Base-by-base conservation (phyloP, 2,888 invertebrate genomes). In the Balanococcus diminutus region DNA sequence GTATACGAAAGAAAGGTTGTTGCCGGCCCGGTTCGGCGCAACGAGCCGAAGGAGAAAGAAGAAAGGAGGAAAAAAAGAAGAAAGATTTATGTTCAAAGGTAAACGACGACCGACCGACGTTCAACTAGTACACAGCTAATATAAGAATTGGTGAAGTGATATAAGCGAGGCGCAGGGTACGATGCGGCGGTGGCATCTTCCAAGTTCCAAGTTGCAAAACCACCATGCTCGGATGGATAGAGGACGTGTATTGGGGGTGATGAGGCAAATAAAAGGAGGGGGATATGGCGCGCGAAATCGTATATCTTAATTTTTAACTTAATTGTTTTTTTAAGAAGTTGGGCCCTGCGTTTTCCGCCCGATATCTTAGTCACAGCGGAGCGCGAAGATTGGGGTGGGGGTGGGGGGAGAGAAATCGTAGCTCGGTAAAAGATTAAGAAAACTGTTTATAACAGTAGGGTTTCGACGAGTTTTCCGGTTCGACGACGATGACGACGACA, bases 271-370 rank as follows among this genome's bases (percentile, higher is more conserved):
- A 67, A 28, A 67, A 51, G 51, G 51, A 4, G 51, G 51, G 51
- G 61, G 25, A 25, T 67, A 67, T 75, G 75, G 75, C n/a, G 75
- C 75, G 75, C 75, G 75, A 75, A 75, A 75, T 75, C 75, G 75
- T 75, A 75, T 75, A 75, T 75, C 75, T 75, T 75, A 75, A 75
- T 75, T 75, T 75, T 75, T 75, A 75, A 75, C 75, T 75, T 75
- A 75, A 75, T 75, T 75, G 75, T 75, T 75, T 75, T n/a, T 75
- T 75, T 75, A 36, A 75, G 75, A 75, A 75, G 32, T 75, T 75
- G 11, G 61, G 56, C 22, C 6, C 22, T 22, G 56, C n/a, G n/a
- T n/a, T n/a, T n/a, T n/a, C n/a, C n/a, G n/a, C n/a, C n/a, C n/a
- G n/a, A n/a, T n/a, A n/a, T n/a, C n/a, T n/a, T n/a, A n/a, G n/a